phyloP scores from a whole-genome alignment of 92 coral and sea anemone species.

The Epizoanthus scotinus region DNA sequence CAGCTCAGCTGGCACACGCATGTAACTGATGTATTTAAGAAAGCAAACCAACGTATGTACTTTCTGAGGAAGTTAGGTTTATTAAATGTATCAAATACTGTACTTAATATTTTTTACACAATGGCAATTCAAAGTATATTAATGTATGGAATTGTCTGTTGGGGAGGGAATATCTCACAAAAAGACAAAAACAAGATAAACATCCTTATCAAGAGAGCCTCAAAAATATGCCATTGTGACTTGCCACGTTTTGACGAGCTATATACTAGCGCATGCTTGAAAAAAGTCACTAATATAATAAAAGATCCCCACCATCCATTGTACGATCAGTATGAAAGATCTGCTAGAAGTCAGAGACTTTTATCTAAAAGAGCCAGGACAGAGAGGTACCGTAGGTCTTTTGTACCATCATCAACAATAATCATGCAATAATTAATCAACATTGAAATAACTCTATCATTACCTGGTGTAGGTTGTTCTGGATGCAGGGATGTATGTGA shows the following conservation, averaged over 20 bases:
- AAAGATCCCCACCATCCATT: slow-evolving; percentile 7
- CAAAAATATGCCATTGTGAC: neutral
- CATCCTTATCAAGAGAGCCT: neutral
- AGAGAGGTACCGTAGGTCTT: neutral
- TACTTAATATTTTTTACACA: neutral
- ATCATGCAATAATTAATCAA: slow-evolving; percentile 11
- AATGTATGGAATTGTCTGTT: slow-evolving; percentile 13
- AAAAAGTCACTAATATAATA: neutral
- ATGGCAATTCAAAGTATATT: slow-evolving; percentile 8
- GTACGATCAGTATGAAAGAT: neutral
- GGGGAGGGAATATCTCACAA: slow-evolving; percentile 15
- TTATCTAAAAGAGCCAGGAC: neutral
- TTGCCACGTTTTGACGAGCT: neutral
- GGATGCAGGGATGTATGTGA: slow-evolving; percentile 6
- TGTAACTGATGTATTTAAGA: neutral
- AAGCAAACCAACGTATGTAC: slow-evolving; percentile 1
- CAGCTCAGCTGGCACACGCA: neutral
- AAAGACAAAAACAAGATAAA: slow-evolving; percentile 6
- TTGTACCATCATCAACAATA: neutral
- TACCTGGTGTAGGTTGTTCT: slow-evolving; percentile 8
- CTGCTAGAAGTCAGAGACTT: neutral
- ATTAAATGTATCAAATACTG: neutral
- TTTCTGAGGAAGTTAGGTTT: neutral
- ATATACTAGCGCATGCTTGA: neutral
- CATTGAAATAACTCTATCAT: slow-evolving; percentile 1